Evolutionary conservation across 2,797 vertebrate species (phyloP).

Genomic region (Neosilurus hyrtlii): DNA sequence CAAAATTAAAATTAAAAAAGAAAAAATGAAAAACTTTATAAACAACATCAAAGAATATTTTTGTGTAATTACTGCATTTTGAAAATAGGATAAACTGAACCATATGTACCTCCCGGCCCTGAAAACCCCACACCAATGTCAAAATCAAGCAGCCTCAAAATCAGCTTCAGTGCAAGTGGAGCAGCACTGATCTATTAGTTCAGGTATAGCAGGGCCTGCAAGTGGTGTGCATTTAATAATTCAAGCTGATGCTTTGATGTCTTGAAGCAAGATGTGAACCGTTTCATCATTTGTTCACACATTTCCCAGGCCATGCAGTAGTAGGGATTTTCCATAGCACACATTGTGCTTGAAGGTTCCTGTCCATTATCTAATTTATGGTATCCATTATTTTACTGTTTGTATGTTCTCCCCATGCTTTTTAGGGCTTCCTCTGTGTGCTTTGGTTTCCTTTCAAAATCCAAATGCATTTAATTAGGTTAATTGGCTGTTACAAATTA

Average conservation of each 20-base stretch:
- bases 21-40: background rate
- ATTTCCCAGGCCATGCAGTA: conserved; percentile 16
- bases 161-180: conserved; percentile 23
- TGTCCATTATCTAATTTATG: background rate
- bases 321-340: background rate
- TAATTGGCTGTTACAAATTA: too few relatives aligned
- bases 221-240: conserved; percentile 32
- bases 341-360: background rate
- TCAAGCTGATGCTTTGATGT: conserved; percentile 39
- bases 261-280: conserved; percentile 25
- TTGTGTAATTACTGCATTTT: conserved; percentile 13
- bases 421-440: too few relatives aligned
- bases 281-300: conserved; percentile 29
- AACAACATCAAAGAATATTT: background rate
- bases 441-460: too few relatives aligned
- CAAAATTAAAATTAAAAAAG: background rate
- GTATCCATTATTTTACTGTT: conserved; percentile 21
- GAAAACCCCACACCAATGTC: background rate
- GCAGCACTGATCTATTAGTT: conserved; percentile 48
- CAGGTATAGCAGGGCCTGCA: conserved; percentile 34
- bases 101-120: background rate
- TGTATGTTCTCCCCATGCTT: too few relatives aligned
- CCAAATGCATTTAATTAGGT: too few relatives aligned
- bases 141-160: conserved; percentile 19
- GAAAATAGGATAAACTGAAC: background rate